Conservation (phyloP, 1,140 invertebrate species). For the Epicauta chinensis region DNA sequence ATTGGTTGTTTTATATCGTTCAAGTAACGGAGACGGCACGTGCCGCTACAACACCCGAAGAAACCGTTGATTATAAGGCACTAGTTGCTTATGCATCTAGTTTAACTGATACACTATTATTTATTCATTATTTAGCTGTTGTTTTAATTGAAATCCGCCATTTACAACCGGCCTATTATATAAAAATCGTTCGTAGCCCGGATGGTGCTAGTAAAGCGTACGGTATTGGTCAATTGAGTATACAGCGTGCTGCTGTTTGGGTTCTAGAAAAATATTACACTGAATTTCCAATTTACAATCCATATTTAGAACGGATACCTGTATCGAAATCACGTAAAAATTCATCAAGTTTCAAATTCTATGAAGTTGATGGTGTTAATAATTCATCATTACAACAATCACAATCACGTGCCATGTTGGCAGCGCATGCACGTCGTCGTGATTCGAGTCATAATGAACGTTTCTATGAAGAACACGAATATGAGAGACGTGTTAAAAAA, state of each 20-base stretch:
- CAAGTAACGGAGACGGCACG: constrained; percentile 76
- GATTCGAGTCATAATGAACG: constrained; percentile 90
- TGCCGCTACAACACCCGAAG: constrained; percentile 68
- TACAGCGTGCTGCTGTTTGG: constrained; percentile 92
- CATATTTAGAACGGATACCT: constrained; percentile 86
- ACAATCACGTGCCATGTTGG: constrained; percentile 59
- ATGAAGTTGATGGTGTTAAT: constrained; percentile 86
- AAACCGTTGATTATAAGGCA: constrained; percentile 72
- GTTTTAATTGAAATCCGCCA: constrained; percentile 89
- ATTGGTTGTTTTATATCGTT: constrained; percentile 96
- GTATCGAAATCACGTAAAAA: constrained; percentile 76
- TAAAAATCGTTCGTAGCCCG: constrained; percentile 89
- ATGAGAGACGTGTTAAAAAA: constrained; percentile 88
- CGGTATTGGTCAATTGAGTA: constrained; percentile 84
- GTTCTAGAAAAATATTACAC: constrained; percentile 92
- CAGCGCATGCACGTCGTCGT: constrained; percentile 63
- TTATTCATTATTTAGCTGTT: constrained; percentile 92
- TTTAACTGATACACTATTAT: constrained; percentile 86
- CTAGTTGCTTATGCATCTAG: constrained; percentile 87
- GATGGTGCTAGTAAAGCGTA: constrained; percentile 85
- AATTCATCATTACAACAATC: constrained; percentile 62
- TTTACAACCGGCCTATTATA: constrained; percentile 79
- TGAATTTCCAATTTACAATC: constrained; percentile 95
- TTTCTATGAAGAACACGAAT: constrained; percentile 97
- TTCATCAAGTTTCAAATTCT: constrained; percentile 87